These are phyloP conservation scores for Rhodeus uyekii DNA, from an alignment of 2,797 vertebrate species.

Conservation along the genomic window DNA sequence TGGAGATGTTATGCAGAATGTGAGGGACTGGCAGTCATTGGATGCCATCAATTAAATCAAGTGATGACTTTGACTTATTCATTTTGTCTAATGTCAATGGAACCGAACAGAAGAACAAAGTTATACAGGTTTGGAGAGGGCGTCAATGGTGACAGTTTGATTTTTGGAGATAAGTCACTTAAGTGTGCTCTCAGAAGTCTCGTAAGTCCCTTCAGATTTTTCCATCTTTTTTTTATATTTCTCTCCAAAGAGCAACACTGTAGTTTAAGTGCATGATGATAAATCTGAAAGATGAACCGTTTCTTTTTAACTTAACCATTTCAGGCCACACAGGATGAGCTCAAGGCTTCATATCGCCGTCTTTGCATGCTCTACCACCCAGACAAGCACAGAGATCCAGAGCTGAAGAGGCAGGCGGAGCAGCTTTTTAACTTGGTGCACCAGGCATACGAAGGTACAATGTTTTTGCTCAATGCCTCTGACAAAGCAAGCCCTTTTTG, in stretches of 20 bases:
- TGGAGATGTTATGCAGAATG: not conserved
- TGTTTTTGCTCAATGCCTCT: not conserved
- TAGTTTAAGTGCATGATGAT: not conserved
- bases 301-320: conserved; percentile 6
- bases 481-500: not conserved
- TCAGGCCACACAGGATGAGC: conserved; percentile 94
- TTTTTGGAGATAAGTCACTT: not conserved
- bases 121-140: not conserved
- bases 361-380: conserved; percentile 98
- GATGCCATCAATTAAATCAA: not conserved
- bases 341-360: conserved; percentile 93
- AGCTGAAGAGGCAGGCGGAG: conserved; percentile 92
- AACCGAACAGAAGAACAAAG: not conserved
- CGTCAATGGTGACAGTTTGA: not conserved
- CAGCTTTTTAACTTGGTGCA: conserved; percentile 97
- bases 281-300: not conserved
- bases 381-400: conserved; percentile 97
- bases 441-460: conserved; percentile 95
- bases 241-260: not conserved
- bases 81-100: not conserved
- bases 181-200: not conserved
- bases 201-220: not conserved
- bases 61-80: not conserved
- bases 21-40: not conserved
- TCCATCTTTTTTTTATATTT: not conserved